phyloP scores from a whole-genome alignment of 1,140 invertebrate species.

The Bombus sibiricus region DNA sequence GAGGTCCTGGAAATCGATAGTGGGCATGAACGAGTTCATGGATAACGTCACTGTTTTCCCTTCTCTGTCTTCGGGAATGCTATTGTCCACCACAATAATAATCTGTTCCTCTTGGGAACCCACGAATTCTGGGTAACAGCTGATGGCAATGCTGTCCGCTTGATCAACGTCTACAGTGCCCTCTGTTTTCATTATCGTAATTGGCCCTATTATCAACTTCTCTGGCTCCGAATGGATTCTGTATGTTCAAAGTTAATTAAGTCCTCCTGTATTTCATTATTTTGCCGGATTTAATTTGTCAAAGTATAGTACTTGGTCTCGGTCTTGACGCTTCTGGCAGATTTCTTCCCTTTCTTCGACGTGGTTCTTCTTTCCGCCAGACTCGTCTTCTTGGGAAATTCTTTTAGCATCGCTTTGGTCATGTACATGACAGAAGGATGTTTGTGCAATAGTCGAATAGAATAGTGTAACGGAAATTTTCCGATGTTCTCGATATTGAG shows the following conservation, averaged over 20 bases:
- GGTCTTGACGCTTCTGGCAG: not conserved
- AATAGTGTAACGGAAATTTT: constrained; percentile 66
- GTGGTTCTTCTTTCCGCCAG: not conserved
- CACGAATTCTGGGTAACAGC: constrained; percentile 59
- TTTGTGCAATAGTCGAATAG: constrained; percentile 12
- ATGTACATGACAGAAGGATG: constrained; percentile 30
- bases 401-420: not conserved
- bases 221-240: not conserved
- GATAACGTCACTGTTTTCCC: constrained; percentile 57
- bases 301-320: constrained; percentile 10
- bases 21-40: constrained; percentile 63
- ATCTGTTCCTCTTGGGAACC: constrained; percentile 63
- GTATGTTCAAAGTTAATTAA: too few relatives aligned
- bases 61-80: constrained; percentile 45
- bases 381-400: not conserved
- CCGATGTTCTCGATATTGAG: constrained; percentile 74
- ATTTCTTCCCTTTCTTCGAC: constrained; percentile 47
- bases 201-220: constrained; percentile 59
- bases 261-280: too few relatives aligned
- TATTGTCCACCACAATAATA: constrained; percentile 50
- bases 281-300: too few relatives aligned
- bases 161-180: constrained; percentile 52
- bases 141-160: constrained; percentile 56
- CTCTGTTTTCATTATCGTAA: constrained; percentile 59
- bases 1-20: constrained; percentile 70